Evolutionary conservation across 2,113 vertebrate genomes (phyloP).

Genomic region (Falcunculus frontatus): DNA sequence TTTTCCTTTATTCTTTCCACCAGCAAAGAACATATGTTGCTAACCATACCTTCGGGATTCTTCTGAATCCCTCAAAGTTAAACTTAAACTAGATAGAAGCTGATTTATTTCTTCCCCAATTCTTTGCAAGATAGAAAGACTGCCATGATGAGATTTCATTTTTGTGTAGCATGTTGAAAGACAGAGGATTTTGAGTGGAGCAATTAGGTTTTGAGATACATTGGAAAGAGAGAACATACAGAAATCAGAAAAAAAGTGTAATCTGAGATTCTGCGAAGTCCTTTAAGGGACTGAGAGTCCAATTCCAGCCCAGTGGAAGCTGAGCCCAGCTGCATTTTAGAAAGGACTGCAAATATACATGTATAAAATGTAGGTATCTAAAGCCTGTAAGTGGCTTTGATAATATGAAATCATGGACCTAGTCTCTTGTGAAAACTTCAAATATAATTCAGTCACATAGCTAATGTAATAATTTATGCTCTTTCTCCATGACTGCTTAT

Average conservation of each 20-base stretch:
- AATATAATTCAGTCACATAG: not conserved
- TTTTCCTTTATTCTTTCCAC: not conserved
- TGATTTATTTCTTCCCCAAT: not conserved
- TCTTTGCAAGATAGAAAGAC: not conserved
- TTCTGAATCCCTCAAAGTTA: not conserved
- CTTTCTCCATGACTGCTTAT: not conserved
- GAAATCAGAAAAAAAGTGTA: not conserved
- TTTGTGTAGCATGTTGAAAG: not conserved
- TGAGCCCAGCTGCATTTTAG: not conserved
- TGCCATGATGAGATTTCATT: not conserved
- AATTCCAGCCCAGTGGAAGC: not conserved
- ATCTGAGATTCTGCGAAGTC: not conserved
- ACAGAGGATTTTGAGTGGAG: not conserved
- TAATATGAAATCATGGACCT: not conserved
- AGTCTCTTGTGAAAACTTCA: not conserved
- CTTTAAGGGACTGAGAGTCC: not conserved
- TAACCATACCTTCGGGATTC: not conserved
- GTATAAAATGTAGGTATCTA: not conserved
- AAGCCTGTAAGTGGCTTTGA: not conserved
- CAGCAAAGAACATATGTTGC: not conserved
- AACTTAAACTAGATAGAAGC: not conserved
- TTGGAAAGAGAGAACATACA: not conserved
- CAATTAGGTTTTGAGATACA: not conserved
- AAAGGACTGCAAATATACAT: not conserved
- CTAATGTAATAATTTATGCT: not conserved